Evolutionary conservation across 2,797 vertebrate species (phyloP), one percentile per base, ranked within the genome.

Genomic region (Mormyrus proboscirostris): DNA sequence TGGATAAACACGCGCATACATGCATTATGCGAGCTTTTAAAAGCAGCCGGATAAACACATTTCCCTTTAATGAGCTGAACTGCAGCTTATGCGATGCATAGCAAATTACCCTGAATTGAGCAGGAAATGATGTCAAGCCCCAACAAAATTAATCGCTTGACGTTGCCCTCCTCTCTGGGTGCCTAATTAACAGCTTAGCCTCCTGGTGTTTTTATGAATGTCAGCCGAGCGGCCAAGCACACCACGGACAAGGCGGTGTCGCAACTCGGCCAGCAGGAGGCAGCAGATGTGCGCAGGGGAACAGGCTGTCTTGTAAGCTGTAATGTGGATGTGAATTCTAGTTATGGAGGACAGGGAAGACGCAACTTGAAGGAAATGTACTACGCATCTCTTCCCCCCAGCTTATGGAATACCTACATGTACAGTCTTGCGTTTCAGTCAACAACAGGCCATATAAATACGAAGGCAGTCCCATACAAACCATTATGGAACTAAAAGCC

Each of bases 161-260:
- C 93, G 91, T 95, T 92, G 93, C 93, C 93, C 93, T 95, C 92
- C 92, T 93, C 94, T 95, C 93, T 93, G 93, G 94, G 94, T 92
- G 93, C 94, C 95, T 95, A 95, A 96, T 96, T 96, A 96, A 95
- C 95, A 96, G 94, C 94, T 97, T 96, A 96, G 95, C 94, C 95
- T 95, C 95, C 94, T 92, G 94, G 95, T 94, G 95, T 91, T 95
- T 96, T 95, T 95, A 95, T 95, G 94, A 95, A 95, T 94, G 94
- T 94, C 92, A 92, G 92, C 93, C 94, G 93, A 92, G 92, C 93
- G 92, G 94, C 91, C 93, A 90, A 91, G 89, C 87, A 65, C 50
- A 41, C 88, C 88, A 41, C 84, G 76, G 93, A 93, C 92, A 91
- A 92, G 94, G 95, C 92, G 95, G 93, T 96, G 93, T 94, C 94